Conservation (phyloP, 2,113 vertebrate species). For the Eulacestoma nigropectus region DNA sequence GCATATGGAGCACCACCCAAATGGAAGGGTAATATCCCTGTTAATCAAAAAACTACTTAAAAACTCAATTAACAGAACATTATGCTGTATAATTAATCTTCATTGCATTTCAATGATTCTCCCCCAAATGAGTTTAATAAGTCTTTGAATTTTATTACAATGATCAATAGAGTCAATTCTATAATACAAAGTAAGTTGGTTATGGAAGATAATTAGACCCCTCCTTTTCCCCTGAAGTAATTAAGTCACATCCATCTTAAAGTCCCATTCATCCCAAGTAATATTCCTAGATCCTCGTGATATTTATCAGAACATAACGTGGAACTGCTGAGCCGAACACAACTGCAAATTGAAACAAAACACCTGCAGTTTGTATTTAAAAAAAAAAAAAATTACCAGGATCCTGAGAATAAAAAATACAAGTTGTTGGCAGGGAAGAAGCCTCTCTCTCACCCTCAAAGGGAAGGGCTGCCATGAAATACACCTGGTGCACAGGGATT, state of each 20-base stretch:
- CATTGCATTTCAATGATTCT: constrained; percentile 70
- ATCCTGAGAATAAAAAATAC: background rate
- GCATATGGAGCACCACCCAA: constrained; percentile 56
- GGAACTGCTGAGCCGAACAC: background rate
- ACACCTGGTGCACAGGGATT: accelerated
- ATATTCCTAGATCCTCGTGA: constrained; percentile 8
- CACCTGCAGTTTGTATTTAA: background rate
- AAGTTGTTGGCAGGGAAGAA: background rate
- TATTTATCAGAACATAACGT: constrained; percentile 6
- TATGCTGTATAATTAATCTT: constrained; percentile 80
- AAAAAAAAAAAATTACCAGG: background rate
- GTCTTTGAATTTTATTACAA: constrained; percentile 69
- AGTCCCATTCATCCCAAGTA: constrained; percentile 45
- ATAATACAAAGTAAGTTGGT: constrained; percentile 63
- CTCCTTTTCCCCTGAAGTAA: constrained; percentile 56
- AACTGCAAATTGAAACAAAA: constrained; percentile 23
- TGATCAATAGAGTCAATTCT: constrained; percentile 75
- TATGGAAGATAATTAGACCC: constrained; percentile 58
- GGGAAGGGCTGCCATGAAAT: background rate
- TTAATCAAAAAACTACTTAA: constrained; percentile 81
- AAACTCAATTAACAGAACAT: constrained; percentile 80
- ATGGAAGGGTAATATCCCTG: constrained; percentile 70
- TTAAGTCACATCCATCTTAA: constrained; percentile 68
- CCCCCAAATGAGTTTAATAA: constrained; percentile 64
- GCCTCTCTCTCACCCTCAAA: background rate